Conservation (phyloP, 2,888 invertebrate species). For the Amphimallon solstitiale region DNA sequence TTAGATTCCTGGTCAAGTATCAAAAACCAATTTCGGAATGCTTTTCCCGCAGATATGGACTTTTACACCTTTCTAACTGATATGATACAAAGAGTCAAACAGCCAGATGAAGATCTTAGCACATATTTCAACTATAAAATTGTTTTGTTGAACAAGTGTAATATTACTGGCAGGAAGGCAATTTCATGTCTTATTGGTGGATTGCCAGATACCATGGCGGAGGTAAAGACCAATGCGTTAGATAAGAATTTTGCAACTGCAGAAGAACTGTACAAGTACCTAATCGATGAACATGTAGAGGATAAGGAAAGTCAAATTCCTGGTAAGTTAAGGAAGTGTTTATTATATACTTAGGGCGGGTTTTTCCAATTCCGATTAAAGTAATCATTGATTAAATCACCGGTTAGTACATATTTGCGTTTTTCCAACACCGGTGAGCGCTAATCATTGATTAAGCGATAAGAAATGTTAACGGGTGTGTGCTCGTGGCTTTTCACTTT, state of each 20-base stretch:
- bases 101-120: slow-evolving; percentile 45
- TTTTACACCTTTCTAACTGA: slow-evolving; percentile 39
- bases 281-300: slow-evolving; percentile 28
- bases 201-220: slow-evolving; percentile 30
- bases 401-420: too few relatives aligned
- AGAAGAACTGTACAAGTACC: slow-evolving; percentile 36
- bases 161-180: slow-evolving; percentile 47
- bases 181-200: slow-evolving; percentile 52
- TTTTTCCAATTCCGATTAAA: too few relatives aligned
- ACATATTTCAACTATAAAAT: slow-evolving; percentile 50
- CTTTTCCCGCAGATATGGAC: slow-evolving; percentile 46
- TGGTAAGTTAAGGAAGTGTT: slow-evolving; percentile 36
- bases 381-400: too few relatives aligned
- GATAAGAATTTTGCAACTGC: slow-evolving; percentile 38
- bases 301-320: slow-evolving; percentile 13
- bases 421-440: too few relatives aligned
- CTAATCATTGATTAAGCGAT: too few relatives aligned
- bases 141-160: slow-evolving; percentile 46
- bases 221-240: slow-evolving; percentile 32
- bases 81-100: slow-evolving; percentile 46
- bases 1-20: slow-evolving; percentile 41
- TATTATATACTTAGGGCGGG: slow-evolving; percentile 30
- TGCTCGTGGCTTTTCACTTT: too few relatives aligned
- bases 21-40: slow-evolving; percentile 39
- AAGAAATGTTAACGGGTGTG: too few relatives aligned